Conservation (phyloP, 1,140 invertebrate species). For the Bathynomus jamesi region DNA sequence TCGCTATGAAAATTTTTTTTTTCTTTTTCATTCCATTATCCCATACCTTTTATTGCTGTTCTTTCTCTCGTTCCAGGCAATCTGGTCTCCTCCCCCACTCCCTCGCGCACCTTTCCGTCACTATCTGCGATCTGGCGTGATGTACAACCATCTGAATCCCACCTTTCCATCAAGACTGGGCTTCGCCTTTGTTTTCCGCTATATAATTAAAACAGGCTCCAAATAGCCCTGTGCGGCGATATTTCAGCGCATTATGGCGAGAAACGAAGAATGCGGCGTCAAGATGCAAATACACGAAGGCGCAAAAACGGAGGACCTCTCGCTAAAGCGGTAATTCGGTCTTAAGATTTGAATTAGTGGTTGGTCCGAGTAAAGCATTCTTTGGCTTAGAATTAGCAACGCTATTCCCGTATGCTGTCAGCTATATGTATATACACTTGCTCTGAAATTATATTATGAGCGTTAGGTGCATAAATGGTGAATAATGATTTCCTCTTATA, state of each 20-base stretch:
- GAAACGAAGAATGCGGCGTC: not conserved
- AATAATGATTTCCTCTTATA: not conserved
- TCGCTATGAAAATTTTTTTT: too few species aligned
- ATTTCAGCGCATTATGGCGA: not conserved
- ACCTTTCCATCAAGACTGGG: not conserved
- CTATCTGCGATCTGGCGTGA: not conserved
- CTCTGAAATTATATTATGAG: not conserved
- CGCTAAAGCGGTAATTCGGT: not conserved
- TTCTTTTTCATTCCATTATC: too few species aligned
- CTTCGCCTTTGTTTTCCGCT: not conserved
- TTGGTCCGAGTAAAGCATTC: not conserved
- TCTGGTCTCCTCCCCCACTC: too few species aligned
- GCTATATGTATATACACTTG: not conserved
- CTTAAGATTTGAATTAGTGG: not conserved
- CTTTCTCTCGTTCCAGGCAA: too few species aligned
- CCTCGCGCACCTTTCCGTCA: not conserved
- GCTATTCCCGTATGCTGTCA: not conserved
- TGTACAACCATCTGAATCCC: not conserved
- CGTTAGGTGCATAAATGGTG: not conserved
- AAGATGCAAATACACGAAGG: not conserved
- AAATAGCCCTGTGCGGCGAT: not conserved
- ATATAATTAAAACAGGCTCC: not conserved
- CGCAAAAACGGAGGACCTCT: not conserved
- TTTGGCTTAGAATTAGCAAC: not conserved
- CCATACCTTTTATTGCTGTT: too few species aligned